Base-by-base conservation (phyloP, 1,140 invertebrate genomes). In the Leptestheria dahalacensis region DNA sequence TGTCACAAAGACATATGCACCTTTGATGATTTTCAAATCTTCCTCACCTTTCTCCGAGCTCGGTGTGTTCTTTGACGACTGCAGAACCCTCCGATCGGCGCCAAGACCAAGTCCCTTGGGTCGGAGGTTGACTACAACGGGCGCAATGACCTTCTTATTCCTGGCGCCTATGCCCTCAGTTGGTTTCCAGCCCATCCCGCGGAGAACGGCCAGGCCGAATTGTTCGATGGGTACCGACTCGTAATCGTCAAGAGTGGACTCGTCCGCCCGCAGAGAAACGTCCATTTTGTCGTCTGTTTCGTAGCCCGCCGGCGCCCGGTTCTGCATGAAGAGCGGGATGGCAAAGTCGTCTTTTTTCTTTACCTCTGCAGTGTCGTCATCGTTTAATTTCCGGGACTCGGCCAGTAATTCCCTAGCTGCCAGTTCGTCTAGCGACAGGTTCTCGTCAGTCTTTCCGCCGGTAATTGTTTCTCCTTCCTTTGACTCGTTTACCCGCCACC, bases 171-270 rank as follows among this genome's bases (percentile, higher is more conserved):
- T 83, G 64, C 78, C 86, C 76, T 80, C 81, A 28, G 74, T 80
- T 63, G 85, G 79, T 64, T 82, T 79, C 90, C 90, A 97, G 0
- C 92, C 92, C 92, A 97, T 97, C 33, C 93, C 93, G 66, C 91
- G 73, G 15, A 97, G 73, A 84, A 96, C 86, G 3, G 92, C 93
- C 65, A 89, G 63, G 6, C 93, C 93, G 84, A 84, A 97, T 50
- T 86, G 78, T 69, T 82, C 79, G 50, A 97, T 81, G 1, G 92
- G 92, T 53, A 95, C 81, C 64, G 79, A 75, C 67, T 95, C 90
- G 77, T 96, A 97, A 75, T 96, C 88, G 63, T 90, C 85, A 29
- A 89, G 68, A 3, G 82, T 82, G 20, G 87, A 79, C 79, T 82
- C 69, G 46, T 73, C 70, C 12, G 74, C 70, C 55, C 75, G 62